A percentile compares a stretch with the other conserved stretches of the same genome.
Evolutionary conservation across 2,113 vertebrate genomes (phyloP).

Genomic region (Hemiprocne comata): DNA sequence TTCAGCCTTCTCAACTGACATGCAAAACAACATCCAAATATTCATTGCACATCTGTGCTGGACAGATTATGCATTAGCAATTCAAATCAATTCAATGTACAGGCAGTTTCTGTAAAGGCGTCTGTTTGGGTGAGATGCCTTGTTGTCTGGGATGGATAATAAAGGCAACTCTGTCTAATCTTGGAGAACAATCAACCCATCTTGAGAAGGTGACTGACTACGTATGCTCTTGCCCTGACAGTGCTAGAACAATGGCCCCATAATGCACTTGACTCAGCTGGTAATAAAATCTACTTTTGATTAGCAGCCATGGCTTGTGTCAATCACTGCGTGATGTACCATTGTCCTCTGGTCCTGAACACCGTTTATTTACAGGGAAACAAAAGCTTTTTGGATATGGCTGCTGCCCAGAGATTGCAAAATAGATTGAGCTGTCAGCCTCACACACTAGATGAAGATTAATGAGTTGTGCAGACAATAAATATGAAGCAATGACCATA

Average conservation of each 20-base stretch:
- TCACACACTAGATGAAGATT: slow-evolving; percentile 97
- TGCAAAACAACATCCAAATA: slow-evolving; percentile 82
- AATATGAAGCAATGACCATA: slow-evolving; percentile 98
- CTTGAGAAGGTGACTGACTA: slow-evolving; percentile 85
- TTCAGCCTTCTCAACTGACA: slow-evolving; percentile 84
- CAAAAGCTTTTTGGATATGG: slow-evolving; percentile 86
- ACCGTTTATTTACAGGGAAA: slow-evolving; percentile 87
- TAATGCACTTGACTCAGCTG: slow-evolving; percentile 87
- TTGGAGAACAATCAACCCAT: slow-evolving; percentile 84
- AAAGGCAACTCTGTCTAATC: slow-evolving; percentile 83
- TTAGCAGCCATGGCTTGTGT: slow-evolving; percentile 88
- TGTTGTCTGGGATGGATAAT: slow-evolving; percentile 80
- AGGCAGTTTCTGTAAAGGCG: slow-evolving; percentile 73
- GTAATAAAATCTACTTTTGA: slow-evolving; percentile 91
- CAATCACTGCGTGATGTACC: slow-evolving; percentile 84
- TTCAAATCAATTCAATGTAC: slow-evolving; percentile 77
- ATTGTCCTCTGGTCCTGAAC: slow-evolving; percentile 82
- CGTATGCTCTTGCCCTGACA: slow-evolving; percentile 79
- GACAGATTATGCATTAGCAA: slow-evolving; percentile 86
- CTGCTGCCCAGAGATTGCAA: slow-evolving; percentile 89
- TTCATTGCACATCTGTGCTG: slow-evolving; percentile 86
- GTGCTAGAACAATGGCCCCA: slow-evolving; percentile 79
- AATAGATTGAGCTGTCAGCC: slow-evolving; percentile 99
- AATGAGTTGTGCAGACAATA: slow-evolving; percentile 97
- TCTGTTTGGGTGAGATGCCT: slow-evolving; percentile 79